Conservation (phyloP, 2,113 vertebrate genomes). For the Equus quagga region DNA sequence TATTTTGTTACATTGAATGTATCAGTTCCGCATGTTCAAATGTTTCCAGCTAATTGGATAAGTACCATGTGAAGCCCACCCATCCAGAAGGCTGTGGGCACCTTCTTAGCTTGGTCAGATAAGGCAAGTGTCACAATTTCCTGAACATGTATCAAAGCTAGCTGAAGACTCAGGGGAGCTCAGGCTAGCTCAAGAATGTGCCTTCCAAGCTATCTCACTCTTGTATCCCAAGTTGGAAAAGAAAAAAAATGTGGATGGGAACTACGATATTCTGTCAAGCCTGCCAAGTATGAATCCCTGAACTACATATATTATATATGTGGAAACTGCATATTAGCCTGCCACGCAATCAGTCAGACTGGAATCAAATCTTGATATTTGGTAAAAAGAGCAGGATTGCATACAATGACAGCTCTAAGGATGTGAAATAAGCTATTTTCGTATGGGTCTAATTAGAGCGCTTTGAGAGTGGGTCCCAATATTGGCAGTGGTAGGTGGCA, state of each 20-base stretch:
- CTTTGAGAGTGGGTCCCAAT: not conserved
- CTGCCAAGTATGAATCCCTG: not conserved
- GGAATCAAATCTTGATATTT: not conserved
- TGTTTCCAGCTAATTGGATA: not conserved
- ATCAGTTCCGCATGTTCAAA: not conserved
- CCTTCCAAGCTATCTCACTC: not conserved
- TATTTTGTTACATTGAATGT: not conserved
- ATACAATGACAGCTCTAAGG: not conserved
- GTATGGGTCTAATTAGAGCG: not conserved
- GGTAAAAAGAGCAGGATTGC: not conserved
- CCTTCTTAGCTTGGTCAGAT: not conserved
- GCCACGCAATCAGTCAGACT: not conserved
- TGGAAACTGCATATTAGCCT: not conserved
- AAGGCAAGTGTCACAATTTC: not conserved
- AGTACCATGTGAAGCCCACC: not conserved
- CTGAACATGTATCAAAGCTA: not conserved
- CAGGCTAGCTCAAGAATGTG: accelerated
- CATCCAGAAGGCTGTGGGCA: not conserved
- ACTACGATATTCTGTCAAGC: not conserved
- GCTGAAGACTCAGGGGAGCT: not conserved
- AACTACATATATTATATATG: not conserved
- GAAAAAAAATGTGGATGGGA: not conserved
- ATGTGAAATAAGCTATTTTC: not conserved
- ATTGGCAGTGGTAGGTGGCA: not conserved
- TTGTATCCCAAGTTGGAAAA: not conserved